phyloP scores from a whole-genome alignment of 2,888 invertebrate species.

The Oithona nana region DNA sequence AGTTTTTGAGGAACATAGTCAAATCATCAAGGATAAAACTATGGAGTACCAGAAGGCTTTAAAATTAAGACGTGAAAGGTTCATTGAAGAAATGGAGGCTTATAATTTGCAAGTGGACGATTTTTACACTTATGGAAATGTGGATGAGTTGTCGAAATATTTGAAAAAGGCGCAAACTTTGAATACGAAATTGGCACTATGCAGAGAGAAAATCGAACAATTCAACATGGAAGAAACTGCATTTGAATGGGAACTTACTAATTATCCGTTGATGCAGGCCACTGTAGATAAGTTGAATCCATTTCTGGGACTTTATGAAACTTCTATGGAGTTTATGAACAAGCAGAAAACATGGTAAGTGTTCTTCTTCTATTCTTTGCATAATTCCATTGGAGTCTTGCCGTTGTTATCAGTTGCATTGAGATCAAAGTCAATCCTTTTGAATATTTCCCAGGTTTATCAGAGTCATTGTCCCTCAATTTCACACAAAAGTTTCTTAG shows the following conservation, averaged over 20 bases:
- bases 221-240: conserved; percentile 80
- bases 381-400: too few relatives aligned
- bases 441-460: too few relatives aligned
- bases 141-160: conserved; percentile 61
- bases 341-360: conserved; percentile 70
- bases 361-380: too few relatives aligned
- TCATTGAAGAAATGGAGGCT: conserved; percentile 56
- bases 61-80: conserved; percentile 49
- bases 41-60: conserved; percentile 66
- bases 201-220: conserved; percentile 57
- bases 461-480: too few relatives aligned
- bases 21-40: conserved; percentile 58
- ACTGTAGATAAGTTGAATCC: conserved; percentile 53
- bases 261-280: conserved; percentile 63
- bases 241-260: conserved; percentile 68
- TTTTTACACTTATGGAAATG: conserved; percentile 67
- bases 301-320: conserved; percentile 69
- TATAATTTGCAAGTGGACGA: conserved; percentile 64
- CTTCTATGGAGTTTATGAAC: conserved; percentile 61
- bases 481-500: too few relatives aligned
- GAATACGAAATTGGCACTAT: conserved; percentile 47
- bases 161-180: conserved; percentile 57
- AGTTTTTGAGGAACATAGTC: conserved; percentile 60
- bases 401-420: too few relatives aligned
- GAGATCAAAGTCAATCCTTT: too few relatives aligned